These are phyloP conservation scores for Papilio elwesi DNA, from an alignment of 2,888 invertebrate species.

Conservation along the genomic window DNA sequence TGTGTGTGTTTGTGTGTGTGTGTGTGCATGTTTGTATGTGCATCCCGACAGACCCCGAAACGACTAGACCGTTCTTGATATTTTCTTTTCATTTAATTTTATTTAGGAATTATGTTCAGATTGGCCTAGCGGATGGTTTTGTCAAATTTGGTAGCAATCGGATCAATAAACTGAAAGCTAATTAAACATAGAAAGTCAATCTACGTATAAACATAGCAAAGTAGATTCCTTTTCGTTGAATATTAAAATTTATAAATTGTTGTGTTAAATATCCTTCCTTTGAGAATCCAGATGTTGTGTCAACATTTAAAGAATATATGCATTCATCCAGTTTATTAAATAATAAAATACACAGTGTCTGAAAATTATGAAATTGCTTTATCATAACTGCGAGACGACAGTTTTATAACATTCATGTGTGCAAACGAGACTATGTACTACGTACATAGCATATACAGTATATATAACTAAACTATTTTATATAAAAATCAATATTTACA, in stretches of 20 bases:
- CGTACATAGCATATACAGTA: neutral
- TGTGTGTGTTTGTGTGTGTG: too few relatives aligned
- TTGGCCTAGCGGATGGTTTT: too few relatives aligned
- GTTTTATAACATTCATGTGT: constrained; percentile 22
- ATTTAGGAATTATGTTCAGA: too few relatives aligned
- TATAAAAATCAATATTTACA: too few relatives aligned
- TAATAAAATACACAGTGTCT: neutral
- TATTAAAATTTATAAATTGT: neutral
- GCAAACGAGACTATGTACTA: neutral
- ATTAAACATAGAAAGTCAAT: too few relatives aligned
- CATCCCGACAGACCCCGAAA: too few relatives aligned
- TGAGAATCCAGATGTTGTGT: neutral
- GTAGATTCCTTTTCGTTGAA: neutral
- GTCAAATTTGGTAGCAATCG: too few relatives aligned
- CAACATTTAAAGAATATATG: neutral
- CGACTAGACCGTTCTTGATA: too few relatives aligned
- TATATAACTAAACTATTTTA: neutral
- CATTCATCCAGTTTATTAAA: neutral
- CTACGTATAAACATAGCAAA: too few relatives aligned
- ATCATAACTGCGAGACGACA: constrained; percentile 5
- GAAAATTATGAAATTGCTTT: neutral
- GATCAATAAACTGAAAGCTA: too few relatives aligned
- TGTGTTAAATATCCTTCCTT: neutral
- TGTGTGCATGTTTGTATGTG: too few relatives aligned
- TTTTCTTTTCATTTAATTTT: too few relatives aligned